Conservation (phyloP, 2,113 vertebrate species). For the Microcebus jonahi region DNA sequence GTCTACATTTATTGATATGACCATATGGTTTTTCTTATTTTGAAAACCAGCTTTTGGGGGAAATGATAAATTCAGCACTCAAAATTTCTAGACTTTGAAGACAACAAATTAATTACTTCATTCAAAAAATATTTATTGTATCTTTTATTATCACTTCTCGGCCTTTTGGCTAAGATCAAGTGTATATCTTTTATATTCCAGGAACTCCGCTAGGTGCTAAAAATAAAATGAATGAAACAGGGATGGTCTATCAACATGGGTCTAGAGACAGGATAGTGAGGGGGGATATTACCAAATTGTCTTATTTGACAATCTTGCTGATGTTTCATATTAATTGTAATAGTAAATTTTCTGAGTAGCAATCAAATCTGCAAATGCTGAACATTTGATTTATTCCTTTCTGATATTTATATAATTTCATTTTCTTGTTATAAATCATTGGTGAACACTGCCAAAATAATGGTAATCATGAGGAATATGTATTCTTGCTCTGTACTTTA, state of each 20-base stretch:
- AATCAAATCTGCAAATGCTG: neutral
- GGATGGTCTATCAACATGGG: neutral
- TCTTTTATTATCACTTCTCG: neutral
- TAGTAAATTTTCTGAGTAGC: neutral
- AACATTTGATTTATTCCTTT: neutral
- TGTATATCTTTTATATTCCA: neutral
- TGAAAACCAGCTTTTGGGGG: neutral
- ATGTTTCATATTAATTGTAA: constrained; percentile 4
- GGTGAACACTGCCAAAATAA: neutral
- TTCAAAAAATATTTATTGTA: neutral
- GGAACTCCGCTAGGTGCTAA: neutral
- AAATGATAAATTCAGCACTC: neutral
- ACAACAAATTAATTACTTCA: neutral
- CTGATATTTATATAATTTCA: constrained; percentile 30
- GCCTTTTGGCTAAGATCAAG: too few relatives aligned
- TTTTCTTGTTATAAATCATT: neutral
- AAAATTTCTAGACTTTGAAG: neutral
- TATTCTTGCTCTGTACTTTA: neutral
- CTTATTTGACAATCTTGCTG: neutral
- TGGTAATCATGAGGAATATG: neutral
- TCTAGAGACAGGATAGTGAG: neutral
- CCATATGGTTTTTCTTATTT: neutral
- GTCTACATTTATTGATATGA: neutral
- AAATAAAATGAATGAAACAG: neutral
- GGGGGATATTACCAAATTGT: neutral